Evolutionary conservation across 2,797 vertebrate species (phyloP), one percentile per base, ranked within the genome.

Genomic region (Spinibarbus caldwelli): DNA sequence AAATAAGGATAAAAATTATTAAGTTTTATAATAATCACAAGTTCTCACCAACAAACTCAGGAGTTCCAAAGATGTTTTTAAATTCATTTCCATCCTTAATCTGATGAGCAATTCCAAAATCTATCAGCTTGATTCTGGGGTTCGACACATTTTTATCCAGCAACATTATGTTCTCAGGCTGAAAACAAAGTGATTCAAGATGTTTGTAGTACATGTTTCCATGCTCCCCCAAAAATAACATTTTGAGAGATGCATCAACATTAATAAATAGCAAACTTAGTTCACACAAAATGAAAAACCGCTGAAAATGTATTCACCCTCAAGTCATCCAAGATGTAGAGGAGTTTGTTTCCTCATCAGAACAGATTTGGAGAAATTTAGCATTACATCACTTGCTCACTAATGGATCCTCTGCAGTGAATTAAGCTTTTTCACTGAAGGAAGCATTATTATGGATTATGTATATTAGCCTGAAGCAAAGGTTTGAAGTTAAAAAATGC

Each of bases 101-200:
- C 92, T 98, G 98, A 92, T 99, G 98, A 72, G 98, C 98, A 0
- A 99, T 99, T 62, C 98, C 98, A 0, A 99, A 99, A 91, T 99
- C 98, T 0, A 99, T 99, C 85, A 99, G 96, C 89, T 99, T 99
- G 92, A 99, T 99, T 80, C 97, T 95, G 17, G 98, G 98, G 89
- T 95, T 99, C 5, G 97, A 96, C 47, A 96, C 97, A 0, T 96
- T 97, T 92, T 98, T 99, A 91, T 99, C 98, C 89, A 99, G 93
- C 82, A 99, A 95, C 98, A 99, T 99, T 91, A 99, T 99, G 89
- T 99, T 99, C 90, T 99, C 98, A 0, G 98, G 98, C 98, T 99
- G 90, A 83, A 90, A 38, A 86, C 2, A 36, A 72, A 82, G 59
- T 4, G 77, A 83, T 31, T 82, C 0, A 54, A 31, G 5, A 8